These are phyloP conservation scores for Protobothrops mucrosquamatus DNA, from an alignment of 2,113 vertebrate species.

Conservation along the genomic window DNA sequence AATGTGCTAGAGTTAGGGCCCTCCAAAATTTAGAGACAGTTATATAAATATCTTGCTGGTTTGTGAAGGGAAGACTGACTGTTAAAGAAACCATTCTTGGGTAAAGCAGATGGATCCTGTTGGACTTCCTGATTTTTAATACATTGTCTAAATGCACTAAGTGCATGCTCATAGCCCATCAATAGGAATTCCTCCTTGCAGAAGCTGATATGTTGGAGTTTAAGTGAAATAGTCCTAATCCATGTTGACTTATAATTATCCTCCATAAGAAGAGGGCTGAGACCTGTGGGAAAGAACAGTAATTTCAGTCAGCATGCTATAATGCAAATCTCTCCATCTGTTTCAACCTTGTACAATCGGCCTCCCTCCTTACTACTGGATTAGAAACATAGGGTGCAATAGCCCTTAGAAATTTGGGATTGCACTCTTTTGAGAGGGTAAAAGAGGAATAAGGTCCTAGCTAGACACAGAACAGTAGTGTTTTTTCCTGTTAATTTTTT, in stretches of 20 bases:
- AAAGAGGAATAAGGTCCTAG: no score
- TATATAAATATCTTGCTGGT: background rate
- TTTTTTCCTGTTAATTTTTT: background rate
- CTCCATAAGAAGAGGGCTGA: background rate
- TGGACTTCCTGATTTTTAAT: background rate
- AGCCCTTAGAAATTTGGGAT: background rate
- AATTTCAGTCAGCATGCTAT: background rate
- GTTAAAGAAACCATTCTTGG: background rate
- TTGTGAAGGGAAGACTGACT: background rate
- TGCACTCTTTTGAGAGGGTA: background rate
- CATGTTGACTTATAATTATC: background rate
- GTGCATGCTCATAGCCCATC: background rate
- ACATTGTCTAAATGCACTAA: background rate
- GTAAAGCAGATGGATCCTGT: background rate
- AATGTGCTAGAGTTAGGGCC: background rate
- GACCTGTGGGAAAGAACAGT: background rate
- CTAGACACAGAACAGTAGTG: no score
- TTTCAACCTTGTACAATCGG: background rate
- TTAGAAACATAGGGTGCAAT: background rate
- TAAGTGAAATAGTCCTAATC: background rate
- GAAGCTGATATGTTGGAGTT: background rate
- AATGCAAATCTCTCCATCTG: background rate
- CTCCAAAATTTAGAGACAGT: background rate
- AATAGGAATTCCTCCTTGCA: background rate
- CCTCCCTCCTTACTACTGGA: background rate